A percentile compares a stretch with the other conserved stretches of the same genome.
phyloP scores from a whole-genome alignment of 2,113 vertebrate species.

The Lontra canadensis region DNA sequence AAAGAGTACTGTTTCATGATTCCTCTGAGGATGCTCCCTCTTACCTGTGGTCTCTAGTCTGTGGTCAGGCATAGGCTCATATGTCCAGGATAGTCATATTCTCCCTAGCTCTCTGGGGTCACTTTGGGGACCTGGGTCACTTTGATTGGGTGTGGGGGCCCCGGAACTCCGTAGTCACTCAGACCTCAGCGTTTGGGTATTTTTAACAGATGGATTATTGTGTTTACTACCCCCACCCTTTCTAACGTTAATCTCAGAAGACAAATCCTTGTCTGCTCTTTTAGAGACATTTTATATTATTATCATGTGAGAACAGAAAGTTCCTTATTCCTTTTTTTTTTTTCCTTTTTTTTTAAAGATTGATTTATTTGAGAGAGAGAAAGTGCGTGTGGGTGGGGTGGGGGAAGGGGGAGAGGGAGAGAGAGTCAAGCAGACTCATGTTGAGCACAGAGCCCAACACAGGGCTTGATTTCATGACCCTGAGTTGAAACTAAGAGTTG shows the following conservation, averaged over 20 bases:
- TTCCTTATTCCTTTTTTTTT: neutral
- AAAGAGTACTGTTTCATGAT: neutral
- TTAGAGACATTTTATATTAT: neutral
- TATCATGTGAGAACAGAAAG: neutral
- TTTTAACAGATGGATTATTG: conserved; percentile 19
- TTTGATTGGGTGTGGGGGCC: neutral
- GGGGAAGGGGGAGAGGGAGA: neutral
- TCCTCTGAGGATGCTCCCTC: neutral
- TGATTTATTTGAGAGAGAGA: neutral
- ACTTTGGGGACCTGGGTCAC: neutral
- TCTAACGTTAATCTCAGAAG: neutral
- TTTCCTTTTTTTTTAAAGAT: neutral
- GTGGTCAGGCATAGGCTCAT: neutral
- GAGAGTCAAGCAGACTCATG: neutral
- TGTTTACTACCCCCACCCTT: neutral
- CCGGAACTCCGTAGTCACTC: conserved; percentile 12
- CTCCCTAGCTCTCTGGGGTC: neutral
- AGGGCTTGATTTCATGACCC: neutral
- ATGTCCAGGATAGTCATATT: neutral
- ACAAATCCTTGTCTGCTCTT: neutral
- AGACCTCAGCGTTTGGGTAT: neutral
- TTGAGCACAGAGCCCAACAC: neutral
- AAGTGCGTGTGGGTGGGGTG: rapidly evolving
- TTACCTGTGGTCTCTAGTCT: neutral
- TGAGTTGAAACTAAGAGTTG: neutral